Percentiles rank a stretch among this genome's conserved stretches.
Conservation (phyloP, 2,113 vertebrate genomes). For the human region DNA sequence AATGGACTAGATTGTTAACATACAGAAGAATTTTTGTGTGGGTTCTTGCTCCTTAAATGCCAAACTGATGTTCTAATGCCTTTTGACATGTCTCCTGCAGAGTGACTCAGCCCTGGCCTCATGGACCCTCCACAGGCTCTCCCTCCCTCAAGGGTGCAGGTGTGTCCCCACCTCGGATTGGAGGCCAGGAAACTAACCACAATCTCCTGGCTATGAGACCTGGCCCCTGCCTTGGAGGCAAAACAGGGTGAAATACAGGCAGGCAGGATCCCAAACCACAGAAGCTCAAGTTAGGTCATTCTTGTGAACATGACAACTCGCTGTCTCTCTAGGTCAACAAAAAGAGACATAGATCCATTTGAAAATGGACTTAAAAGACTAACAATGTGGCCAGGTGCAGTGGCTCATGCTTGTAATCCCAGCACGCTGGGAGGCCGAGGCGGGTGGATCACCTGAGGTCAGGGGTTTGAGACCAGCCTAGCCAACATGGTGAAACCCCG, state of each 20-base stretch:
- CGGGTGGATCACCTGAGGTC: too few relatives aligned
- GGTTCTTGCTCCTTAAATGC: constrained; percentile 41
- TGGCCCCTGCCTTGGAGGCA: constrained; percentile 73
- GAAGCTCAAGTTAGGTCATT: constrained; percentile 68
- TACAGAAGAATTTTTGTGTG: constrained; percentile 31
- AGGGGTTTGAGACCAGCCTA: too few relatives aligned
- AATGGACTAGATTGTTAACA: background rate
- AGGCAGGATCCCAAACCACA: constrained; percentile 74
- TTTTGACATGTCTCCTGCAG: constrained; percentile 38
- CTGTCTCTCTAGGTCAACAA: constrained; percentile 74
- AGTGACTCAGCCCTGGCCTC: constrained; percentile 71
- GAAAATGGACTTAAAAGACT: constrained; percentile 42
- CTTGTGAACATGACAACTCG: constrained; percentile 62
- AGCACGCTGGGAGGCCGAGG: too few relatives aligned
- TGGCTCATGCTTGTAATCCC: too few relatives aligned
- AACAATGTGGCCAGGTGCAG: background rate
- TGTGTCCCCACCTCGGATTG: constrained; percentile 66
- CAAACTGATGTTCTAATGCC: constrained; percentile 63
- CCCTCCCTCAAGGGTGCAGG: constrained; percentile 75
- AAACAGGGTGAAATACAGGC: constrained; percentile 67
- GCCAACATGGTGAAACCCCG: too few relatives aligned
- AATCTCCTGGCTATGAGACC: constrained; percentile 70
- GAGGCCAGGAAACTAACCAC: constrained; percentile 81
- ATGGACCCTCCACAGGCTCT: constrained; percentile 60
- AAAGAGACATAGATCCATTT: constrained; percentile 47